Evolutionary conservation across 2,113 vertebrate species (phyloP).

Genomic region (Rhodinocichla rosea): DNA sequence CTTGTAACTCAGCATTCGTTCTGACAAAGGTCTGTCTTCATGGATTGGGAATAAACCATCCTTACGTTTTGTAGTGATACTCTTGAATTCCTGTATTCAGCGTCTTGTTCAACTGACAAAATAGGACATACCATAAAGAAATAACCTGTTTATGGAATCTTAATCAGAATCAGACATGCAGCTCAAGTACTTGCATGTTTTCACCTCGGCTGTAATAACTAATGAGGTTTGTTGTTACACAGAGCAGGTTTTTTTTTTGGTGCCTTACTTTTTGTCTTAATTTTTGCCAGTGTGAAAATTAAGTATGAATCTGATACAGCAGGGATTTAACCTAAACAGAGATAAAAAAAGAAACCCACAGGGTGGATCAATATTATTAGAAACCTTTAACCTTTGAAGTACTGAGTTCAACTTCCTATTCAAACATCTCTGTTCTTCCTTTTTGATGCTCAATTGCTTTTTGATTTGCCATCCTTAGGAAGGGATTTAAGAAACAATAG

Average conservation of each 20-base stretch:
- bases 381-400: constrained; percentile 74
- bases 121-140: constrained; percentile 43
- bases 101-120: constrained; percentile 49
- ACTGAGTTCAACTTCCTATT: constrained; percentile 75
- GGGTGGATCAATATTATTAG: constrained; percentile 74
- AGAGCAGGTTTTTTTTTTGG: constrained; percentile 76
- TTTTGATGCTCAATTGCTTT: constrained; percentile 77
- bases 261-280: constrained; percentile 83
- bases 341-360: constrained; percentile 44
- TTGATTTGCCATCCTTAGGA: constrained; percentile 80
- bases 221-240: constrained; percentile 58
- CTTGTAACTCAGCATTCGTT: constrained; percentile 45
- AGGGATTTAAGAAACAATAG: constrained; percentile 77
- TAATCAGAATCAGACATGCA: constrained; percentile 17
- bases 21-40: constrained; percentile 53
- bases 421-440: constrained; percentile 73
- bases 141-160: constrained; percentile 50
- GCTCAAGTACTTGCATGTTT: constrained; percentile 41
- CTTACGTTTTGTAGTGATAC: not conserved
- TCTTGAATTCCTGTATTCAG: constrained; percentile 44
- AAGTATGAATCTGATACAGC: constrained; percentile 76
- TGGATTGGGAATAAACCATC: constrained; percentile 47
- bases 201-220: constrained; percentile 41
- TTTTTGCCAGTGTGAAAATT: constrained; percentile 81
- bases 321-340: constrained; percentile 77